A percentile compares a stretch with the other conserved stretches of the same genome.
These are phyloP conservation scores for Formicarius rufipectus DNA, from an alignment of 2,113 vertebrate genomes.

Conservation along the genomic window DNA sequence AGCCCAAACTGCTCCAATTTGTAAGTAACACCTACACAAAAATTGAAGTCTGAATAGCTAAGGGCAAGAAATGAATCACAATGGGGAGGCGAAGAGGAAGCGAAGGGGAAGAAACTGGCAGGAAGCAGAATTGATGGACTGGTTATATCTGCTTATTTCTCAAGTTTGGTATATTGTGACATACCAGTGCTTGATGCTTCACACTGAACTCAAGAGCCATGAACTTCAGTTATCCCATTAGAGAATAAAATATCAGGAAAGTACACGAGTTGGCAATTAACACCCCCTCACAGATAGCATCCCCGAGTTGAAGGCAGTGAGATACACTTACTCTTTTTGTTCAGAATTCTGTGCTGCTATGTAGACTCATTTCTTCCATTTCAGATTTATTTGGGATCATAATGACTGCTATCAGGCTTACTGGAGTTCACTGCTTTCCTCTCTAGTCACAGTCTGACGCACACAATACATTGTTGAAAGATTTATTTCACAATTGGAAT, in stretches of 20 bases:
- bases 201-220: not conserved
- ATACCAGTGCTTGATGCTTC: not conserved
- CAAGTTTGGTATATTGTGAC: not conserved
- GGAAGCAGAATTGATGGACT: not conserved
- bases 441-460: slow-evolving; percentile 56
- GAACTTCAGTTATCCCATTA: not conserved
- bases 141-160: not conserved
- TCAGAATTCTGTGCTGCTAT: not conserved
- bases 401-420: slow-evolving; percentile 31
- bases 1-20: not conserved
- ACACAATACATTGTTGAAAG: slow-evolving; percentile 59
- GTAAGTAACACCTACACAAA: not conserved
- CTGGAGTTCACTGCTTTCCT: slow-evolving; percentile 30
- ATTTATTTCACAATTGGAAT: slow-evolving; percentile 68
- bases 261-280: not conserved
- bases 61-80: not conserved
- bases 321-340: not conserved
- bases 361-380: not conserved
- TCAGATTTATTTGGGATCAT: slow-evolving; percentile 10
- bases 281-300: not conserved
- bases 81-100: not conserved
- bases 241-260: not conserved
- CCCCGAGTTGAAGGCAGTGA: not conserved
- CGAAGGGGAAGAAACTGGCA: not conserved
- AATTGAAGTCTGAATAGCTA: not conserved